Evolutionary conservation across 35 echinoderm and acorn worm genomes (phyloP), one percentile per base, ranked within the genome.

Genomic region (Heliocidaris erythrogramma): DNA sequence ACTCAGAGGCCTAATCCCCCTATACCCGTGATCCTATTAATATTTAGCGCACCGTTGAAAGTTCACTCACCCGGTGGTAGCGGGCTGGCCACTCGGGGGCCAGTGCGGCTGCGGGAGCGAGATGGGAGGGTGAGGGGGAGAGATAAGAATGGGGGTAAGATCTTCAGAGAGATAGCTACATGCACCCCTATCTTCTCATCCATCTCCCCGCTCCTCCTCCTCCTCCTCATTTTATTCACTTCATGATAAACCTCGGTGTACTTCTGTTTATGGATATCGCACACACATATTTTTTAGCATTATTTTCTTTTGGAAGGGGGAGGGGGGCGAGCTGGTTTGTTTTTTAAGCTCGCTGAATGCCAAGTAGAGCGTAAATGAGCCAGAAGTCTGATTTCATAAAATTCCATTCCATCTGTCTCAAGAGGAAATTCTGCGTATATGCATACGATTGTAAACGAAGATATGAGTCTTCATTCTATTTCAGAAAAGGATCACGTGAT

Each of bases 31-130:
- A 89, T 89, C 87, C 87, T 89, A 89, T 89, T 89, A 89, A 89
- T 89, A 48, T 89, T 89, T 89, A 47, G 87, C 87, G 87, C 87
- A 48, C 47, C 87, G 87, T 89, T 89, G 47, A 89, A 89, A 89
- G 87, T 89, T 89, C 87, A 89, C 31, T 89, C 87, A 89, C 87
- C 87, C 87, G 87, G 87, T 48, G 18, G 87, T 89, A 89, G 87
- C 31, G 87, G 47, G 87, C 87, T 32, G 47, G 87, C 87, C 87
- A 32, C 31, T 48, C 87, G 31, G 87, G 87, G 87, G 87, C 31
- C 87, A 24, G 31, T 89, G 32, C 87, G 31, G 24, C 14, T 89
- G 47, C 17, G 31, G 24, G 7, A 24, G 87, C 3, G 87, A 89
- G 87, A 48, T 47, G 87, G 87, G 47, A 48, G 47, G 87, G 31